Percentiles rank a stretch among this genome's conserved stretches.
Conservation (phyloP, 2,113 vertebrate species). For the Pantherophis guttatus region DNA sequence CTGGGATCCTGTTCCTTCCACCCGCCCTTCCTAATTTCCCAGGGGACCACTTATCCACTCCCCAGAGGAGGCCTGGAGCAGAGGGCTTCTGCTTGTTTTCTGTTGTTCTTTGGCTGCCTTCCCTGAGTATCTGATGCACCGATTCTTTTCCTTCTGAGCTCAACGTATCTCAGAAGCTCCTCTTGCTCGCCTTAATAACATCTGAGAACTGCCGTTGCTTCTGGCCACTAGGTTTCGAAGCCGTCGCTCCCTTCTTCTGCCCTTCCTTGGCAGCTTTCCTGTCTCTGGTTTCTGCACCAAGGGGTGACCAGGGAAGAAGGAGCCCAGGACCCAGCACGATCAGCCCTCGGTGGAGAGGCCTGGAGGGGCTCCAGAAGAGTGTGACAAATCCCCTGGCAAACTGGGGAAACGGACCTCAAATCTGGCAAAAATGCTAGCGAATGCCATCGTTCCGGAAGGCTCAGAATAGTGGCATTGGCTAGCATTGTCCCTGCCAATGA, state of each 20-base stretch:
- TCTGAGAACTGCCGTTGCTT: not conserved
- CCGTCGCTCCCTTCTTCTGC: not conserved
- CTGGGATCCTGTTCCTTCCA: not conserved
- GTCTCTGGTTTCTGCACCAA: not conserved
- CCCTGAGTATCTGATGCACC: not conserved
- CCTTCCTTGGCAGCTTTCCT: not conserved
- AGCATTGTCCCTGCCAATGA: not conserved
- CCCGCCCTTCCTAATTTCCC: not conserved
- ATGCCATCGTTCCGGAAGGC: not conserved
- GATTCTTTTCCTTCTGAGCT: not conserved
- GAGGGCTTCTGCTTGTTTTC: not conserved
- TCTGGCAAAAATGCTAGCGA: not conserved
- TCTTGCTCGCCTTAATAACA: not conserved
- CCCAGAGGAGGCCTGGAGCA: not conserved
- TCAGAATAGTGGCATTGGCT: not conserved
- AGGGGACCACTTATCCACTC: not conserved
- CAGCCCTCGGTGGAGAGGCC: not conserved
- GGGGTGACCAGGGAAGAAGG: not conserved
- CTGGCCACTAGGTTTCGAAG: not conserved
- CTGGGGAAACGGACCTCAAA: not conserved
- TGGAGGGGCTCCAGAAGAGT: not conserved
- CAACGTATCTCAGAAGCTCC: not conserved
- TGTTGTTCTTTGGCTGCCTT: not conserved
- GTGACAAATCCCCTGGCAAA: not conserved
- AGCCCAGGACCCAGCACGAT: not conserved